These are phyloP conservation scores for Cryptocheilus praepositus DNA, from an alignment of 2,888 invertebrate genomes.

Conservation along the genomic window DNA sequence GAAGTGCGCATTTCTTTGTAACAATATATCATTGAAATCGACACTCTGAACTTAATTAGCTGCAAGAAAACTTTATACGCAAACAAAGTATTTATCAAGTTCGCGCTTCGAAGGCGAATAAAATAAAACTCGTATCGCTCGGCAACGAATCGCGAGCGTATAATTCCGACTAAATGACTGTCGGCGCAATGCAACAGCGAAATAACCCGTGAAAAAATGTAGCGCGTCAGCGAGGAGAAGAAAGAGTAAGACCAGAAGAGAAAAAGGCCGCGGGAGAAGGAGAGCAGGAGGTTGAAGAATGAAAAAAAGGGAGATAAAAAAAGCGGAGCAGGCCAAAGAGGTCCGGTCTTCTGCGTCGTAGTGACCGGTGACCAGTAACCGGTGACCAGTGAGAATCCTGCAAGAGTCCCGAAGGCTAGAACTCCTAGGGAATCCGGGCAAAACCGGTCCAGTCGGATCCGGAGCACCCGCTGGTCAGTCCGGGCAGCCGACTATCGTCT, in stretches of 20 bases:
- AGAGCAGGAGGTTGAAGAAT: conserved; percentile 1
- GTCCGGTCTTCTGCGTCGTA: conserved; percentile 47
- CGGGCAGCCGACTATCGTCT: conserved; percentile 49
- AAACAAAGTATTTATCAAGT: too few species aligned
- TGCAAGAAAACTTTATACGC: too few species aligned
- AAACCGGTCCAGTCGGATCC: conserved; percentile 74
- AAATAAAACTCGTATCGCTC: too few species aligned
- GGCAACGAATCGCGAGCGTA: too few species aligned
- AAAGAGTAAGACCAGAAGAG: conserved; percentile 11
- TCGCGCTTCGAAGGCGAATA: too few species aligned
- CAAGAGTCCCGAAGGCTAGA: conserved; percentile 66
- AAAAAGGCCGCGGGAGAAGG: not conserved
- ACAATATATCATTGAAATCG: too few species aligned
- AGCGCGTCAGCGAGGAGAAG: conserved; percentile 2
- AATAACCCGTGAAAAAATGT: too few species aligned
- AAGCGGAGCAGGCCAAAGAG: conserved; percentile 34
- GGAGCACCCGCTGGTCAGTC: conserved; percentile 65
- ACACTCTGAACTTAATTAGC: too few species aligned
- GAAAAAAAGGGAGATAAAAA: conserved; percentile 13
- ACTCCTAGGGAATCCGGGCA: conserved; percentile 72
- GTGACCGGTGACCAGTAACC: conserved; percentile 45
- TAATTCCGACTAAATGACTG: too few species aligned
- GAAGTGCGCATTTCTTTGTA: too few species aligned
- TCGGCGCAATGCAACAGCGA: too few species aligned
- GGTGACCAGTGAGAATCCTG: conserved; percentile 46